phyloP scores from a whole-genome alignment of 1,140 invertebrate genomes.

The Drosophila murphyi region DNA sequence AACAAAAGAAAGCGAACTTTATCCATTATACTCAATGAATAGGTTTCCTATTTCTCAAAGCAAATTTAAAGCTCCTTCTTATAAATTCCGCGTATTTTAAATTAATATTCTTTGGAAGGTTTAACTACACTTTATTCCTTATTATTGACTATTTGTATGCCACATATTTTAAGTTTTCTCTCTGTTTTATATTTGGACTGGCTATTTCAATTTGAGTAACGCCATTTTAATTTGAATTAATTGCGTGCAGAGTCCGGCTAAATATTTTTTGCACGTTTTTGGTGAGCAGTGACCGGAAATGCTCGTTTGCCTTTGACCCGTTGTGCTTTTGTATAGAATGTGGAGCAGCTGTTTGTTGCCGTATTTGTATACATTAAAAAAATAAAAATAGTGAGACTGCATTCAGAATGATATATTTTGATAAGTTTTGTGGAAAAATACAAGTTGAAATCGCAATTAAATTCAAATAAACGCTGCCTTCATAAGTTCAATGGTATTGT shows the following conservation, averaged over 20 bases:
- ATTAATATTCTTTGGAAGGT: slow-evolving; percentile 1
- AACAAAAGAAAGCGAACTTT: too few species aligned
- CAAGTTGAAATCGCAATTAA: too few species aligned
- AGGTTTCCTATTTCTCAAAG: too few species aligned
- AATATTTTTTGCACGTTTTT: slow-evolving; percentile 35
- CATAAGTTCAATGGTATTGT: too few species aligned
- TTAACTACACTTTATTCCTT: neutral
- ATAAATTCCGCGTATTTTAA: neutral
- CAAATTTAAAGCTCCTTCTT: too few species aligned
- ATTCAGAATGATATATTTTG: slow-evolving; percentile 14
- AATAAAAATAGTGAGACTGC: slow-evolving; percentile 17
- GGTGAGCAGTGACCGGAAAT: slow-evolving; percentile 51
- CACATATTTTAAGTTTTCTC: neutral
- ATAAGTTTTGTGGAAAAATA: too few species aligned
- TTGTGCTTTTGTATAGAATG: slow-evolving; percentile 21
- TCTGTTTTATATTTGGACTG: slow-evolving; percentile 10
- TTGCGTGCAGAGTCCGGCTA: slow-evolving; percentile 48
- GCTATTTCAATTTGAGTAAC: slow-evolving; percentile 41
- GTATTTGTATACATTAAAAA: slow-evolving; percentile 42
- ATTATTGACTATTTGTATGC: slow-evolving; percentile 15
- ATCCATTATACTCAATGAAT: too few species aligned
- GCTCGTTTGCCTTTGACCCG: slow-evolving; percentile 40
- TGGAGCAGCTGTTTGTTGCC: slow-evolving; percentile 42
- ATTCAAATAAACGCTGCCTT: too few species aligned
- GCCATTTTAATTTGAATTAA: slow-evolving; percentile 64